These are phyloP conservation scores for Diachasmimorpha longicaudata DNA, from an alignment of 1,140 invertebrate species.

Conservation along the genomic window DNA sequence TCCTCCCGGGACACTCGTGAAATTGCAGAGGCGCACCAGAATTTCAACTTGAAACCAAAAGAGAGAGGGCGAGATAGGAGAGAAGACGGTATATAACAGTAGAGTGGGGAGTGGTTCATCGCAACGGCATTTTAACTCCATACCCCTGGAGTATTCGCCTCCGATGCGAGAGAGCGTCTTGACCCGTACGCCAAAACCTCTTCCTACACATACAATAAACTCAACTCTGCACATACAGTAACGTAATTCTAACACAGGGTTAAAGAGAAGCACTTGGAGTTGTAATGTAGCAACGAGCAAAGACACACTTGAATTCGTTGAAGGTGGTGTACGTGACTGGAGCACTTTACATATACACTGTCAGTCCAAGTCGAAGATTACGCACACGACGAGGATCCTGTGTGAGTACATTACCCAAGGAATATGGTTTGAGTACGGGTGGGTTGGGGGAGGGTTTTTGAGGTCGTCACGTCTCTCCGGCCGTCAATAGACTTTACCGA, in stretches of 20 bases:
- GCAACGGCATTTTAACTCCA: slow-evolving; percentile 3
- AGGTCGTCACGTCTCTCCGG: slow-evolving; percentile 35
- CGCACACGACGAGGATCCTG: neutral
- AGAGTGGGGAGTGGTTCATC: slow-evolving; percentile 29
- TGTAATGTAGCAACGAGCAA: neutral
- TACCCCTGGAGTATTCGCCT: neutral
- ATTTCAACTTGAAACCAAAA: slow-evolving; percentile 13
- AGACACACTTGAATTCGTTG: neutral
- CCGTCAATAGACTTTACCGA: slow-evolving; percentile 48
- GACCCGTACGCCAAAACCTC: slow-evolving; percentile 37
- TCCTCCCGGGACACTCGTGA: neutral
- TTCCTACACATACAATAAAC: neutral
- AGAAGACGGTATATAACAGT: neutral
- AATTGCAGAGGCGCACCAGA: neutral
- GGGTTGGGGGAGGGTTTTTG: neutral
- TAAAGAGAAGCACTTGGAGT: slow-evolving; percentile 22
- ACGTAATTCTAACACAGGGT: slow-evolving; percentile 42
- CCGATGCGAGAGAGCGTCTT: slow-evolving; percentile 36
- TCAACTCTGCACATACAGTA: neutral
- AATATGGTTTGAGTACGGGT: neutral
- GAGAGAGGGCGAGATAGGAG: neutral
- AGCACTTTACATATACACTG: slow-evolving; percentile 12
- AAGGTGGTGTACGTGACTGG: slow-evolving; percentile 17
- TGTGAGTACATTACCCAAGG: neutral
- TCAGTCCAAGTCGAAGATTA: slow-evolving; percentile 26